Base-by-base conservation (phyloP, 2,888 invertebrate genomes). In the Epistrophella euchroma region DNA sequence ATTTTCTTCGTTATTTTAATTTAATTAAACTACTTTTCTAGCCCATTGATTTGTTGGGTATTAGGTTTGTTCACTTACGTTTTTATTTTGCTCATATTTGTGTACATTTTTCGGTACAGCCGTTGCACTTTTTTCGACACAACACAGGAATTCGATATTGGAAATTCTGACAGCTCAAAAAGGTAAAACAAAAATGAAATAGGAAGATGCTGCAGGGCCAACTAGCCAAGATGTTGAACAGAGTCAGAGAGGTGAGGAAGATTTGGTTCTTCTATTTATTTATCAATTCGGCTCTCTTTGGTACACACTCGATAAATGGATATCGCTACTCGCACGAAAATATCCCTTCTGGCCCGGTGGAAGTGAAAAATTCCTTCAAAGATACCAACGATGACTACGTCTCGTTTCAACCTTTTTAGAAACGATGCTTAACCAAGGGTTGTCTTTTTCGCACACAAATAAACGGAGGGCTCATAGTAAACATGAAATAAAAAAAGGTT, bases 361-460 rank as follows among this genome's bases (percentile, higher is more conserved):
- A 82, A 78, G 68, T 62, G 73, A 81, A 71, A 86, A 86, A 86
- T 86, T 82, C 86, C 86, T 86, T 86, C 32, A 82, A 82, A 86
- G 70, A 45, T 50, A 62, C 76, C 22, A 50, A 40, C 58, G 55
- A 15, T 66, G n/a, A n/a, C 37, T 66, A 56, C 62, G 55, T 80
- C 80, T 81, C 81, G 62, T 70, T 85, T 85, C 40, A 58, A 60
- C 86, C 71, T 71, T 9, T n/a, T 32, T 2, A 32, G 32, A 13
- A 50, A 43, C 62, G 64, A 74, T 64, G 4, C 17, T 55, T 62
- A 68, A 50, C 40, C 71, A 47, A 73, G 56, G 45, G 77, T 77
- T 74, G 73, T 82, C 86, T 70, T 86, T 64, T 19, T 86, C 86
- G 82, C 86, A 86, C 86, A 64, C 86, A 77, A 62, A 56, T 76